A percentile compares a stretch with the other conserved stretches of the same genome.
Evolutionary conservation across 2,113 vertebrate species (phyloP).

Genomic region (Pterocles burchelli): DNA sequence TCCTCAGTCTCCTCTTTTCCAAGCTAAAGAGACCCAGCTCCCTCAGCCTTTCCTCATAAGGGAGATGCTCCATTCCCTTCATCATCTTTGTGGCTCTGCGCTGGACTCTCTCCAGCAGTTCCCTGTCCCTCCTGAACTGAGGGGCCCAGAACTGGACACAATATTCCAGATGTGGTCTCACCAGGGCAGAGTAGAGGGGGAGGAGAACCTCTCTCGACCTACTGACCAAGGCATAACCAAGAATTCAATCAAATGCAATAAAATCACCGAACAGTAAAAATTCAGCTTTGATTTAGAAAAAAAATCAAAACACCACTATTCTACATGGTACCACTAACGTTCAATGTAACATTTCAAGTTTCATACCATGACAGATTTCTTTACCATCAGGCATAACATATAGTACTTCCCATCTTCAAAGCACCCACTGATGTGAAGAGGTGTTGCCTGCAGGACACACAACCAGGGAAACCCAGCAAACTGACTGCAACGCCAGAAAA

Average conservation of each 20-base stretch:
- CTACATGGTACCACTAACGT: neutral
- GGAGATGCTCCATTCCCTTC: no score
- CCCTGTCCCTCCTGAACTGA: no score
- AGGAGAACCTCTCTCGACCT: no score
- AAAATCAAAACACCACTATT: neutral
- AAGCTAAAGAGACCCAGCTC: no score
- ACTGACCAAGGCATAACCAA: neutral
- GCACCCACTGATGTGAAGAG: rapidly evolving
- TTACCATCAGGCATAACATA: rapidly evolving
- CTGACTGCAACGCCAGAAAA: neutral
- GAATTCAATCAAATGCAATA: neutral
- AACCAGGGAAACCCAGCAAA: neutral
- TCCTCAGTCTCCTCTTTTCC: no score
- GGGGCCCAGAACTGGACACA: no score
- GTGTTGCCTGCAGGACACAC: neutral
- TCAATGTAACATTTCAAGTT: neutral
- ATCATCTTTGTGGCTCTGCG: no score
- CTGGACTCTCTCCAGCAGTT: no score
- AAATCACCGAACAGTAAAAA: neutral
- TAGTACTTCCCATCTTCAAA: neutral
- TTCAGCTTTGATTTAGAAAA: neutral
- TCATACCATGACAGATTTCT: neutral
- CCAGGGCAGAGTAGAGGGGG: no score
- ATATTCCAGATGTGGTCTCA: no score
- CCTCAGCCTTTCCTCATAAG: no score